Evolutionary conservation across 2,888 invertebrate species (phyloP), one percentile per base, ranked within the genome.

Genomic region (Leptinotarsa peninsularis): DNA sequence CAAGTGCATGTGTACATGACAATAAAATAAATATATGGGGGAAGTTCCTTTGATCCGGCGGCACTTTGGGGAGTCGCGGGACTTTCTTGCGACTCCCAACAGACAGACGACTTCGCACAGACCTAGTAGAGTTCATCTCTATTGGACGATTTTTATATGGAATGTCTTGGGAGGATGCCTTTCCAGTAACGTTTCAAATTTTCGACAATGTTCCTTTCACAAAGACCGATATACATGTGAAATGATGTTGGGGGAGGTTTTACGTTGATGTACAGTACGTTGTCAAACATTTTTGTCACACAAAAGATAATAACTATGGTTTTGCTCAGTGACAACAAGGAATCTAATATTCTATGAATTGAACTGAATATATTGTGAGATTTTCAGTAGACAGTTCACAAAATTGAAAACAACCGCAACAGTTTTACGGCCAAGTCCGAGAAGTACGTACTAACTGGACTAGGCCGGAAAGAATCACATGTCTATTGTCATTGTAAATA

Each of bases 11-110:
- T 84, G 84, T 86, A 86, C 85, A 86, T 85, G 86, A 88, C 87
- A 88, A 87, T 87, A 87, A 88, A 88, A 87, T 87, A 87, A 87
- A 88, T 87, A 87, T 86, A 85, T 83, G 82, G 84, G 85, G 85
- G 82, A 82, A 81, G 83, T 82, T 84, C 85, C 86, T 87, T 88
- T 87, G 87, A 87, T 86, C 86, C 85, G 82, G 83, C 76, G 80
- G 82, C 83, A 84, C 84, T 83, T 83, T 81, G 80, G 85, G 83
- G 85, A 85, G 81, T 80, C 81, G 79, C 79, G 80, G 81, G 80
- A 83, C 82, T 83, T 74, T 82, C 80, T 81, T 74, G 78, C 67
- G 77, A 72, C 80, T 82, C 83, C 82, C 84, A 76, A 69, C 74
- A 82, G 82, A 79, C 83, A 10, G 79, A 73, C 74, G 76, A 70